Percentiles rank a stretch among this genome's conserved stretches.
Conservation (phyloP, 1,140 invertebrate species). For the roundworm (Caenorhabditis elegans) region DNA sequence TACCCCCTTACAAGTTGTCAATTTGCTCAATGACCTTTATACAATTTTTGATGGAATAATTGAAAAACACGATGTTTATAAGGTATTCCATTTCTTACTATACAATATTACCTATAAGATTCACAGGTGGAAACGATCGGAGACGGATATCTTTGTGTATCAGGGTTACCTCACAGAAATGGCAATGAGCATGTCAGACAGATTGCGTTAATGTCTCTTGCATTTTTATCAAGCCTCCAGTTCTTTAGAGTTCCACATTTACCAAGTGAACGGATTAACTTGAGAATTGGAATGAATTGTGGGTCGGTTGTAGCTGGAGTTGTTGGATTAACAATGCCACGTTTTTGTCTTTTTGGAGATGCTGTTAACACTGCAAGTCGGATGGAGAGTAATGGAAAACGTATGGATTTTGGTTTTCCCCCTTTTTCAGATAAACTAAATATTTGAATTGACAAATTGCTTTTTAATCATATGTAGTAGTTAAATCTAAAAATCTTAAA, state of each 20-base stretch:
- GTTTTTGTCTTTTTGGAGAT: constrained; percentile 77
- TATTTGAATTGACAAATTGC: too few relatives aligned
- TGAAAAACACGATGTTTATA: constrained; percentile 78
- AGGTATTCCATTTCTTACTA: constrained; percentile 68
- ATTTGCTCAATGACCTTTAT: constrained; percentile 81
- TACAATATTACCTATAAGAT: not conserved
- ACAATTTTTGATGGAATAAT: constrained; percentile 79
- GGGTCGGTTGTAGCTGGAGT: constrained; percentile 61
- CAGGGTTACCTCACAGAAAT: constrained; percentile 72
- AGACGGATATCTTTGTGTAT: constrained; percentile 77
- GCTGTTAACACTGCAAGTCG: constrained; percentile 87
- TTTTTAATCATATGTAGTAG: too few relatives aligned
- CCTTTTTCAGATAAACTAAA: not conserved
- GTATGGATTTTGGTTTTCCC: constrained; percentile 38
- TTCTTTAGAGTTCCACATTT: constrained; percentile 82
- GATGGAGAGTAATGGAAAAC: constrained; percentile 75
- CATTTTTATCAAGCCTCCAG: constrained; percentile 72
- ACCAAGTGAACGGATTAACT: constrained; percentile 79
- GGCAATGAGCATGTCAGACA: constrained; percentile 72
- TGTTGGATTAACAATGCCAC: constrained; percentile 68
- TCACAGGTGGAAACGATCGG: constrained; percentile 50
- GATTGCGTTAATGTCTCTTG: constrained; percentile 69
- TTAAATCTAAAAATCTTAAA: too few relatives aligned
- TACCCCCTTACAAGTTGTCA: constrained; percentile 71
- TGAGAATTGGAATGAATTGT: constrained; percentile 72